Percentiles rank a stretch among this genome's conserved stretches.
phyloP scores from a whole-genome alignment of 2,797 vertebrate genomes.

The Sphenopsis melanotis region DNA sequence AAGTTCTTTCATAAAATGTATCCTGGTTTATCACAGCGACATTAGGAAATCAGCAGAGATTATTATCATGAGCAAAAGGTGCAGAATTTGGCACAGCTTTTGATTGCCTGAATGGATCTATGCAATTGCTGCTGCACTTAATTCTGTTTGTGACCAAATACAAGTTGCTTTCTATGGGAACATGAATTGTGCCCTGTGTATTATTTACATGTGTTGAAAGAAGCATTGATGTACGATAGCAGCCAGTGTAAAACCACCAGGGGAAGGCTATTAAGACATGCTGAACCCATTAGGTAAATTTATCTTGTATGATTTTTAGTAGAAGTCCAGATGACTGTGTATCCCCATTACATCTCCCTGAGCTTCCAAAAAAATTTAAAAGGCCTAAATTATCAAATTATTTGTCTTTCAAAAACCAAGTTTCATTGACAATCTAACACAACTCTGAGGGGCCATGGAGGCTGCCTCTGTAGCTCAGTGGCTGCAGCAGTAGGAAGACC shows the following conservation, averaged over 20 bases:
- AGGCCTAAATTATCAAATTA: neutral
- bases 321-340: neutral
- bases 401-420: neutral
- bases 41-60: neutral
- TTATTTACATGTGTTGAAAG: conserved; percentile 42
- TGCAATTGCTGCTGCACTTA: neutral
- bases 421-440: neutral
- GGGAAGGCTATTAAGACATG: neutral
- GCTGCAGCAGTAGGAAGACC: neutral
- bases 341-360: neutral
- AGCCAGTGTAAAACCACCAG: neutral
- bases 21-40: neutral
- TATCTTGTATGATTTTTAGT: conserved; percentile 36
- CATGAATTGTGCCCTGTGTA: conserved; percentile 2
- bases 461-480: neutral
- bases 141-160: conserved; percentile 12
- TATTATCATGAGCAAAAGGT: neutral
- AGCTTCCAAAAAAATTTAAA: neutral
- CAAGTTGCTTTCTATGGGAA: conserved; percentile 15
- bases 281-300: conserved; percentile 34
- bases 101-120: neutral
- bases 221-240: neutral
- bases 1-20: neutral
- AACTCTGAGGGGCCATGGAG: neutral
- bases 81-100: neutral